Evolutionary conservation across 1,140 invertebrate genomes (phyloP).

Genomic region (Nasonia longicornis): DNA sequence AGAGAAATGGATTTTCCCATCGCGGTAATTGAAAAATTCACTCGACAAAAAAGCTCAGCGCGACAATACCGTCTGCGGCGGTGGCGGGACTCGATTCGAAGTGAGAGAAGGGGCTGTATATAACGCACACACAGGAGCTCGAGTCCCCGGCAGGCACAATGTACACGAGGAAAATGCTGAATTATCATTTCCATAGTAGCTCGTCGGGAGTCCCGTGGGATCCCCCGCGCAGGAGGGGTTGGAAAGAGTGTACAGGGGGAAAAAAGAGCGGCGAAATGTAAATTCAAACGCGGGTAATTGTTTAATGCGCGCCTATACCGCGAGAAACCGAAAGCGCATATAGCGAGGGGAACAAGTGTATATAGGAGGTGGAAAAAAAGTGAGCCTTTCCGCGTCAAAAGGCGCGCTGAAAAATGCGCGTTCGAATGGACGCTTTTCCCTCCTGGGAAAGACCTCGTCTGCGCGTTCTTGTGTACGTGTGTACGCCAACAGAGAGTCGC

Average conservation of each 20-base stretch:
- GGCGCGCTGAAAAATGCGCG: constrained; percentile 27
- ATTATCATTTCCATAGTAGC: constrained; percentile 41
- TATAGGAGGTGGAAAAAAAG: background rate
- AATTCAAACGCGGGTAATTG: constrained; percentile 41
- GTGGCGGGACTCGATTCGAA: background rate
- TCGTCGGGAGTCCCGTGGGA: background rate
- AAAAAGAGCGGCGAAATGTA: constrained; percentile 17
- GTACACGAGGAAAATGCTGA: constrained; percentile 36
- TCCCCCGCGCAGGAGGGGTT: background rate
- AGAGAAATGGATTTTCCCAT: constrained; percentile 33
- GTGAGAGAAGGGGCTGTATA: background rate
- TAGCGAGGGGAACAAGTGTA: background rate
- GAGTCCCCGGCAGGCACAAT: background rate
- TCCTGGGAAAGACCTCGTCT: constrained; percentile 10
- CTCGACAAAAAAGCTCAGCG: background rate
- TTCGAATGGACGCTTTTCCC: constrained; percentile 28
- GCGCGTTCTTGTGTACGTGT: background rate
- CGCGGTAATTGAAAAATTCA: constrained; percentile 42
- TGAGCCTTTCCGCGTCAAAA: constrained; percentile 36
- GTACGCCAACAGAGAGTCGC: constrained; percentile 10
- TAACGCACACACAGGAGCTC: background rate
- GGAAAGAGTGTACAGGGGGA: background rate
- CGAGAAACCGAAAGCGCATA: background rate
- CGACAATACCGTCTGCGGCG: constrained; percentile 36
- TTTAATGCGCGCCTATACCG: constrained; percentile 9